phyloP scores from a whole-genome alignment of 2,888 invertebrate genomes.

The Aphelenchoides bicaudatus region DNA sequence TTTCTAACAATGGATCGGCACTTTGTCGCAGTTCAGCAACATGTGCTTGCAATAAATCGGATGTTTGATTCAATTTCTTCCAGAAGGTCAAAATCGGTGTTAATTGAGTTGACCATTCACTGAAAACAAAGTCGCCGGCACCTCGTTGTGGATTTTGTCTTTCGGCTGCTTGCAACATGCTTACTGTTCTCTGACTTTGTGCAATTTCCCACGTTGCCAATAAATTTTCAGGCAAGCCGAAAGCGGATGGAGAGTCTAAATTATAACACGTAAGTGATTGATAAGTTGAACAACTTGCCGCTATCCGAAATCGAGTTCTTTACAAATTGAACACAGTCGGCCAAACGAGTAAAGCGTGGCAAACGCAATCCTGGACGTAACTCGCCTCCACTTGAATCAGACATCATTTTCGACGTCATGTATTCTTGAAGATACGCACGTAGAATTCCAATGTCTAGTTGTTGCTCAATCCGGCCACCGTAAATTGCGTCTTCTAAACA shows the following conservation, averaged over 20 bases:
- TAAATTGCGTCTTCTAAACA: constrained; percentile 77
- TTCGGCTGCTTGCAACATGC: constrained; percentile 64
- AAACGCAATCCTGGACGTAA: constrained; percentile 23
- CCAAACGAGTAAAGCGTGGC: constrained; percentile 21
- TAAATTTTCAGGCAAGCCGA: constrained; percentile 82
- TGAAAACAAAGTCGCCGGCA: not conserved
- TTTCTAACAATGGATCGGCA: constrained; percentile 66
- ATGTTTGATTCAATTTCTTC: constrained; percentile 72
- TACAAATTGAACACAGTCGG: constrained; percentile 16
- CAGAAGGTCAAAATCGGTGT: constrained; percentile 75
- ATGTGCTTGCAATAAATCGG: constrained; percentile 22
- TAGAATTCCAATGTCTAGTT: constrained; percentile 71
- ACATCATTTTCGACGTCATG: constrained; percentile 59
- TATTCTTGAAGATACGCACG: constrained; percentile 68
- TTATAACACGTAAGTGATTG: not conserved
- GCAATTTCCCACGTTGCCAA: constrained; percentile 78
- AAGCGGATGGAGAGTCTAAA: constrained; percentile 71
- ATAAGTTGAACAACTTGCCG: not conserved
- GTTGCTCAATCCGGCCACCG: constrained; percentile 79
- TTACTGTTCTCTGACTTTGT: constrained; percentile 68
- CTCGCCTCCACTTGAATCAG: constrained; percentile 12
- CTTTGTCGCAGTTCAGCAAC: constrained; percentile 34
- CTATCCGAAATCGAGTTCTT: constrained; percentile 9
- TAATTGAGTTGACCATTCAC: constrained; percentile 67
- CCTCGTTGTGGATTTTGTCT: not conserved